phyloP scores from a whole-genome alignment of 2,113 vertebrate genomes.

The Galeopterus variegatus region DNA sequence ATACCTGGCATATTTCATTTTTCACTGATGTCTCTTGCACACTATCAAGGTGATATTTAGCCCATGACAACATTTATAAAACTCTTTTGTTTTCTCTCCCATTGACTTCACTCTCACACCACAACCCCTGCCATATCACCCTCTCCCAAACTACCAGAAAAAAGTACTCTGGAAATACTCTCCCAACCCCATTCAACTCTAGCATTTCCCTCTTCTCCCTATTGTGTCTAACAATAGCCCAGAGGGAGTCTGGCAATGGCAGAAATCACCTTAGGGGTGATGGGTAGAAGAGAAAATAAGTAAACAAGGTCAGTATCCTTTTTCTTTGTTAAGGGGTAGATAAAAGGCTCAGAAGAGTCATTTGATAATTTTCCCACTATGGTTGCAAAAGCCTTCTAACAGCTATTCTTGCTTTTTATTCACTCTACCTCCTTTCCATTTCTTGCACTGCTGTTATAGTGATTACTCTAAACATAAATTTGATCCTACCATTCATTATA shows the following conservation, averaged over 20 bases:
- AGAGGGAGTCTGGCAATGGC: not conserved
- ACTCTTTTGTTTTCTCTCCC: not conserved
- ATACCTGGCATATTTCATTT: not conserved
- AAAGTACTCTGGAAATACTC: not conserved
- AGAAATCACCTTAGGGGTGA: not conserved
- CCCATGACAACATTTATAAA: not conserved
- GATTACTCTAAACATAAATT: not conserved
- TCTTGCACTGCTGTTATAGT: not conserved
- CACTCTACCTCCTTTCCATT: not conserved
- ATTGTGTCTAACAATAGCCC: not conserved
- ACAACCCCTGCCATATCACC: not conserved
- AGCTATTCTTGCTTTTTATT: not conserved
- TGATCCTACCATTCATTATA: not conserved
- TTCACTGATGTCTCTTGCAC: slow-evolving; percentile 33
- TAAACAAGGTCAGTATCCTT: not conserved
- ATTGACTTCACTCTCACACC: not conserved
- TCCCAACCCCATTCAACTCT: not conserved
- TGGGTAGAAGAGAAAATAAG: not conserved
- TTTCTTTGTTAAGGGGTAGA: not conserved
- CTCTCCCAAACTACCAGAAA: not conserved
- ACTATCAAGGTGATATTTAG: not conserved
- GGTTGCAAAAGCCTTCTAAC: not conserved
- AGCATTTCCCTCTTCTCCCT: not conserved
- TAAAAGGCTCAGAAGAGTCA: not conserved
- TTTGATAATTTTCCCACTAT: not conserved